These are phyloP conservation scores for Lasioglossum lativentre DNA, from an alignment of 2,888 invertebrate species.

Conservation along the genomic window DNA sequence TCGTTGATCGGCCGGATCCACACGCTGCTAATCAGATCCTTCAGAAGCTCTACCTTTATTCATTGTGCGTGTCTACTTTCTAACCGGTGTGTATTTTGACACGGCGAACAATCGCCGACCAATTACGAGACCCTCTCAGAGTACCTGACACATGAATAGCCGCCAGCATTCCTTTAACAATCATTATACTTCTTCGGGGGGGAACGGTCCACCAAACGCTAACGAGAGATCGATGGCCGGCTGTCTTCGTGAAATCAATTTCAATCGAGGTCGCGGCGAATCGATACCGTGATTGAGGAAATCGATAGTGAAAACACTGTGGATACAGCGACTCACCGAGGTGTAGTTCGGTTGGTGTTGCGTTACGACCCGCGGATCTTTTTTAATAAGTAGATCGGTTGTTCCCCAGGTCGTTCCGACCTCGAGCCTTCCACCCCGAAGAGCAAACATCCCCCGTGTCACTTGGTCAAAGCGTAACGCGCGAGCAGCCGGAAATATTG, in stretches of 20 bases:
- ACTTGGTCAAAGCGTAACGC: background rate
- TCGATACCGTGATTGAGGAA: background rate
- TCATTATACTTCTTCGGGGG: constrained; percentile 67
- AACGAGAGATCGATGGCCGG: constrained; percentile 75
- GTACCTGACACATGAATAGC: constrained; percentile 68
- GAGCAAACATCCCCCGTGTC: background rate
- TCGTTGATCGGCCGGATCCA: constrained; percentile 54
- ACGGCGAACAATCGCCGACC: constrained; percentile 73
- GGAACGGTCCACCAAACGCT: constrained; percentile 55
- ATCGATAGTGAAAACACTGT: background rate
- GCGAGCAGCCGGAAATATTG: constrained; percentile 32
- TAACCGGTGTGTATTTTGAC: constrained; percentile 71
- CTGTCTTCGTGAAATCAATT: constrained; percentile 36
- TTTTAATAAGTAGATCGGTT: background rate
- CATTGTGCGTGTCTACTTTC: constrained; percentile 35
- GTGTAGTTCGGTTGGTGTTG: background rate
- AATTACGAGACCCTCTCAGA: constrained; percentile 70
- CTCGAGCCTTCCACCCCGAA: constrained; percentile 28
- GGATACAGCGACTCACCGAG: background rate
- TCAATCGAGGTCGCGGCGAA: background rate
- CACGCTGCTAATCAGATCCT: constrained; percentile 74
- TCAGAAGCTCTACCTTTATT: constrained; percentile 46
- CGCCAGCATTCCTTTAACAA: constrained; percentile 64
- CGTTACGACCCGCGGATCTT: background rate
- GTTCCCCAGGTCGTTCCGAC: background rate